Evolutionary conservation across 2,797 vertebrate genomes (phyloP).

Genomic region (Tapera naevia): DNA sequence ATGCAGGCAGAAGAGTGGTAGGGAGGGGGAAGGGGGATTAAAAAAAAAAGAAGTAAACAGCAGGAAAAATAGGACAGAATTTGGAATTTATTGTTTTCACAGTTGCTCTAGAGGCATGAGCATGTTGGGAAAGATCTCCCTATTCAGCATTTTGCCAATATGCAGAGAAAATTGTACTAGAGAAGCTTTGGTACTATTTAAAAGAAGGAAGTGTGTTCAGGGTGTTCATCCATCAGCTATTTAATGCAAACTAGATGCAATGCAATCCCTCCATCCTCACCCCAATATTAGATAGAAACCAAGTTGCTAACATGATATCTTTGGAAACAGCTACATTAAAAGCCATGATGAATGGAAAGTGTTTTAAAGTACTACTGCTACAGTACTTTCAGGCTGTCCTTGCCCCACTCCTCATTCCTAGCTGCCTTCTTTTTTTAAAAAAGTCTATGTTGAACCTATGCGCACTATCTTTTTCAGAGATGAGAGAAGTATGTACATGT

Average conservation of each 20-base stretch:
- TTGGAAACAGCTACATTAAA: neutral
- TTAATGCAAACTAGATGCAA: constrained; percentile 24
- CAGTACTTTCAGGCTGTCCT: neutral
- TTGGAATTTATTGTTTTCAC: constrained; percentile 44
- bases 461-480: constrained; percentile 14
- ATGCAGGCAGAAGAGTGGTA: neutral
- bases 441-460: neutral
- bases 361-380: neutral
- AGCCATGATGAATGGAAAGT: neutral
- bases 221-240: neutral
- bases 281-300: neutral
- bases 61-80: constrained; percentile 3
- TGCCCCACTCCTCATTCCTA: neutral
- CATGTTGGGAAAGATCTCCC: constrained; percentile 33
- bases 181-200: constrained; percentile 21
- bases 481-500: neutral
- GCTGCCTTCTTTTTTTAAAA: rapidly evolving
- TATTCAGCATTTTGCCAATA: constrained; percentile 52
- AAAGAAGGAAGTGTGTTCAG: constrained; percentile 36
- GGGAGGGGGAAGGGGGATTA: no score
- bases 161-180: neutral
- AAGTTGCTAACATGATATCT: neutral
- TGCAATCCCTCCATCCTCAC: neutral
- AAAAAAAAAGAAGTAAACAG: neutral
- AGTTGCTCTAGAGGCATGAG: constrained; percentile 19